Percentiles rank a stretch among this genome's conserved stretches.
Conservation (phyloP, 1,140 invertebrate genomes). For the Archivesica marissinica region DNA sequence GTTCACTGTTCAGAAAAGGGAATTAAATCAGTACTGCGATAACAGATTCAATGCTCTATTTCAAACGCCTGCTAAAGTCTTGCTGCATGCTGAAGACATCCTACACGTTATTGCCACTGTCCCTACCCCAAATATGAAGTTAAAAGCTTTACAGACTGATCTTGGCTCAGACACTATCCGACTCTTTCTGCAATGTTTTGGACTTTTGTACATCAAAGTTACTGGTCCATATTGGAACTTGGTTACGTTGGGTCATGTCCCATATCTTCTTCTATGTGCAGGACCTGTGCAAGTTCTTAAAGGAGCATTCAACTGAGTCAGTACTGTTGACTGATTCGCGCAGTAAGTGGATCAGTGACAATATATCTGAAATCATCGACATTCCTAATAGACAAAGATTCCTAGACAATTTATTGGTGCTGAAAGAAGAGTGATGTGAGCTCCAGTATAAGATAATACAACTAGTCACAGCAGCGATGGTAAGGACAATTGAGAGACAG, state of each 20-base stretch:
- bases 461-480: conserved; percentile 1
- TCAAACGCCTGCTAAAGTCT: conserved; percentile 23
- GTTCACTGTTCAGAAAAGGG: conserved; percentile 24
- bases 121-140: background rate
- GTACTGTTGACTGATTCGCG: background rate
- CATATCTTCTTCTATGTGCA: conserved; percentile 26
- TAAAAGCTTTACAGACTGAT: conserved; percentile 15
- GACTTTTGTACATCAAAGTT: conserved; percentile 3
- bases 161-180: background rate
- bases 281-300: conserved; percentile 4
- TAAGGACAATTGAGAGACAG: background rate
- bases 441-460: background rate
- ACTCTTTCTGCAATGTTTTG: background rate
- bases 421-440: no score
- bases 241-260: background rate
- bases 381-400: background rate
- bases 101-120: background rate
- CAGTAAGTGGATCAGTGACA: background rate
- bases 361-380: background rate
- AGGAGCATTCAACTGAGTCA: background rate
- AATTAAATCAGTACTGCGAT: conserved; percentile 46
- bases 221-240: conserved; percentile 48
- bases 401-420: background rate
- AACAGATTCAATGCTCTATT: conserved; percentile 46
- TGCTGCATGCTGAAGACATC: background rate